Evolutionary conservation across 2,113 vertebrate species (phyloP), one percentile per base, ranked within the genome.

Genomic region (Ammodytes dubius): DNA sequence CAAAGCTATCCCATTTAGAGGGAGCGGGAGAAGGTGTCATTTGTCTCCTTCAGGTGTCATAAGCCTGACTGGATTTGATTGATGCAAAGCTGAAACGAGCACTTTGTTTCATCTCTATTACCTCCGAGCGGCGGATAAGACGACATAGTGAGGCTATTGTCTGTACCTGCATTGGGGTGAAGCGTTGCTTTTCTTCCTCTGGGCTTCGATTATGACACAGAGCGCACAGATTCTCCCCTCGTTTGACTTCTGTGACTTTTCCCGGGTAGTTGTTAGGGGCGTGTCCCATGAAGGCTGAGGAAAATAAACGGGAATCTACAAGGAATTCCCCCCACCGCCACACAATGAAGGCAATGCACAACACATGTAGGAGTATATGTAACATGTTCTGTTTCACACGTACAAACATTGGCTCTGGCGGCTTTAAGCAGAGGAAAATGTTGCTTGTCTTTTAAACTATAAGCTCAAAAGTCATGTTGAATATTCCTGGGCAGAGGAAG

Each of bases 11-110:
- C 72, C 47, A 69, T 88, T 87, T 74, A 69, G 70, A 84, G 42
- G 67, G 67, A 56, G 77, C 3, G 8, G 27, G 47, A 77, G 19
- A 82, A 56, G 84, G 63, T 84, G 70, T 83, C 66, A 74, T 88
- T 87, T 88, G 70, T 88, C 76, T 88, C 71, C 65, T 74, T 72
- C 56, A 13, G 72, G 66, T 88, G 84, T 89, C 74, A 80, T 78
- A 85, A 87, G 77, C 75, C 76, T 73, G 88, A 82, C 66, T 86
- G 74, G 67, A 87, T 85, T 69, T 89, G 86, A 91, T 89, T 73
- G 79, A 91, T 91, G 85, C 59, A 70, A 65, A 74, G 73, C 85
- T 81, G 68, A 80, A 87, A 64, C 66, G 72, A 82, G 57, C 84
- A 83, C 69, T 82, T 83, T 72, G 56, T 78, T 83, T 84, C 76